phyloP scores from a whole-genome alignment of 2,113 vertebrate genomes.

The Psilopsiagon aurifrons region DNA sequence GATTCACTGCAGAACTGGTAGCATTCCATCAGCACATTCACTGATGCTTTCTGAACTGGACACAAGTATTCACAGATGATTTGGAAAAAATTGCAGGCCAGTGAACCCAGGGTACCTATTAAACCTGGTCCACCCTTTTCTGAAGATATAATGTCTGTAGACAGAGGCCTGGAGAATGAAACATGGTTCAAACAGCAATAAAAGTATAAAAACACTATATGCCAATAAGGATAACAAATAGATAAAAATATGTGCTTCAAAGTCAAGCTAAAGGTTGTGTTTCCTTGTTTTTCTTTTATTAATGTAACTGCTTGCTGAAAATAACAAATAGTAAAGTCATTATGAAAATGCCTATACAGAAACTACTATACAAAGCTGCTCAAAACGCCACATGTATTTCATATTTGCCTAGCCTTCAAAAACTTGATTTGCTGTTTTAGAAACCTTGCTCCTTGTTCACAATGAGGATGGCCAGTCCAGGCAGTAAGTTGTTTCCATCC shows the following conservation, averaged over 20 bases:
- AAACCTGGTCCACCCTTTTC: not conserved
- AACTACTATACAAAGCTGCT: not conserved
- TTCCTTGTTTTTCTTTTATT: not conserved
- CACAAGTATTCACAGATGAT: not conserved
- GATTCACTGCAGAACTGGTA: not conserved
- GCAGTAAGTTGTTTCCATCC: not conserved
- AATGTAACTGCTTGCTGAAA: not conserved
- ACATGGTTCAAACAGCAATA: not conserved
- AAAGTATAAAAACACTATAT: not conserved
- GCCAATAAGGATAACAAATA: not conserved
- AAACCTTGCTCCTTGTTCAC: not conserved
- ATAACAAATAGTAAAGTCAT: not conserved
- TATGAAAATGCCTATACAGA: not conserved
- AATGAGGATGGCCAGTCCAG: not conserved
- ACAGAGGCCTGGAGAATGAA: not conserved
- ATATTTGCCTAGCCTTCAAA: not conserved
- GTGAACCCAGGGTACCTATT: not conserved
- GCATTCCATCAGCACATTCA: not conserved
- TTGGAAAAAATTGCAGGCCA: not conserved
- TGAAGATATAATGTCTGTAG: not conserved
- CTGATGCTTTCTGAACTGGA: not conserved
- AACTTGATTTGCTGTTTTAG: not conserved
- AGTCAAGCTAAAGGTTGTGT: not conserved
- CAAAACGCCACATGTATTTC: not conserved
- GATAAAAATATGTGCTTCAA: not conserved